Evolutionary conservation across 2,113 vertebrate species (phyloP).

Genomic region (Oncorhynchus clarkii): DNA sequence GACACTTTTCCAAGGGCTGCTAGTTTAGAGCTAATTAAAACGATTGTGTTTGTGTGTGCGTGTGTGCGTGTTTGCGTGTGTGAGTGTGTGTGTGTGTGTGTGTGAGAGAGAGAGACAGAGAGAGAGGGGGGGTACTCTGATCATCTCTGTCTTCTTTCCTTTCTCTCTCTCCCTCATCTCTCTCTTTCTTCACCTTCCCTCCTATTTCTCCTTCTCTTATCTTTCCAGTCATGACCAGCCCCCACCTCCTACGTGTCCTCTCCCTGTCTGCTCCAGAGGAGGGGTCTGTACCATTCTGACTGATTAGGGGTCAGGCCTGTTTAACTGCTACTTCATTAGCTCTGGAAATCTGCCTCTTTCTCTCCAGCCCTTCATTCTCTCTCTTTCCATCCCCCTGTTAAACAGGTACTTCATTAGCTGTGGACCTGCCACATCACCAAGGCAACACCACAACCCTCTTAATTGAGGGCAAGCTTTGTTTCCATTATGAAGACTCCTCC

Average conservation of each 20-base stretch:
- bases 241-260: conserved; percentile 10
- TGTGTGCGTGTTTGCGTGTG: neutral
- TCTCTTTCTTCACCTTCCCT: conserved; percentile 37
- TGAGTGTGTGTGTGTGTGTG: too few relatives aligned
- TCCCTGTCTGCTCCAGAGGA: conserved; percentile 27
- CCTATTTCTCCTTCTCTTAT: neutral
- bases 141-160: conserved; percentile 6
- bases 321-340: conserved; percentile 84
- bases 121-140: neutral
- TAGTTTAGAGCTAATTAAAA: conserved; percentile 80
- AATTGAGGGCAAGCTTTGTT: conserved; percentile 78
- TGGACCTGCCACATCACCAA: conserved; percentile 68
- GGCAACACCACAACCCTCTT: conserved; percentile 70
- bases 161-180: conserved; percentile 12
- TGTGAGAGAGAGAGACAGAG: conserved; percentile 26
- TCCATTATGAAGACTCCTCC: conserved; percentile 64
- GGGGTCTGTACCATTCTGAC: conserved; percentile 65
- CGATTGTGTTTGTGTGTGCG: conserved; percentile 40
- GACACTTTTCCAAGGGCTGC: conserved; percentile 63
- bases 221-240: conserved; percentile 8
- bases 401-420: conserved; percentile 82
- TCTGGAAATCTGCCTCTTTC: conserved; percentile 33
- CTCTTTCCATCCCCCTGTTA: too few relatives aligned
- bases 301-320: conserved; percentile 73
- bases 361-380: too few relatives aligned